These are phyloP conservation scores for Hydrolagus affinis DNA, from an alignment of 2,113 vertebrate species.

Conservation along the genomic window DNA sequence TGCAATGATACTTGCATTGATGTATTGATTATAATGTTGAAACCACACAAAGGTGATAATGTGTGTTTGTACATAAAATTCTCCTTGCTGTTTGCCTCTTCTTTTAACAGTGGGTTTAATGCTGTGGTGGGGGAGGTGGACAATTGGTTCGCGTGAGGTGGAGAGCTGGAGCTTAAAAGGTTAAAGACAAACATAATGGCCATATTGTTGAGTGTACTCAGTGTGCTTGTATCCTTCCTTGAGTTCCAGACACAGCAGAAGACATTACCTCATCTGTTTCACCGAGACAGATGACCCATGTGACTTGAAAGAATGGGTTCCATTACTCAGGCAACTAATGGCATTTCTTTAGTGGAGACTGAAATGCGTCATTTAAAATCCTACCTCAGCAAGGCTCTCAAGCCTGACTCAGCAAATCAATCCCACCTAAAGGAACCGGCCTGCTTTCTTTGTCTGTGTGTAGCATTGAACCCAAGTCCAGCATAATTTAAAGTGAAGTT, in stretches of 20 bases:
- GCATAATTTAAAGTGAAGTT: conserved; percentile 14
- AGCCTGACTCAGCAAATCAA: conserved; percentile 25
- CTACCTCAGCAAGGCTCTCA: conserved; percentile 16
- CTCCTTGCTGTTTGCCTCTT: too few relatives aligned
- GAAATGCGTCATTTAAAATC: conserved; percentile 26
- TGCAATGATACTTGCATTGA: too few relatives aligned
- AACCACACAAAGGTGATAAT: too few relatives aligned
- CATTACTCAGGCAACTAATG: neutral
- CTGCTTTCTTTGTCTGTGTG: neutral
- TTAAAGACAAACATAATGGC: conserved; percentile 11
- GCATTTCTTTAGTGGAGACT: conserved; percentile 15
- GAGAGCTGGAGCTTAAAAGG: conserved; percentile 7
- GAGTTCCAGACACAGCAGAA: conserved; percentile 13
- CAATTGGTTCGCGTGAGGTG: neutral
- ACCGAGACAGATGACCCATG: conserved; percentile 22
- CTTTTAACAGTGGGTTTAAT: too few relatives aligned
- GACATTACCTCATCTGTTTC: conserved; percentile 30
- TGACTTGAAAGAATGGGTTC: conserved; percentile 23
- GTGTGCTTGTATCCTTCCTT: neutral
- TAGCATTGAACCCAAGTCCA: neutral
- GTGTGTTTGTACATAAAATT: too few relatives aligned
- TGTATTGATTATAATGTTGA: too few relatives aligned
- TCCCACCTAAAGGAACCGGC: neutral
- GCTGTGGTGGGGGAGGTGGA: too few relatives aligned
- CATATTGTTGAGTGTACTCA: neutral